Evolutionary conservation across 2,888 invertebrate species (phyloP), one percentile per base, ranked within the genome.

Genomic region (Plagodis pulveraria): DNA sequence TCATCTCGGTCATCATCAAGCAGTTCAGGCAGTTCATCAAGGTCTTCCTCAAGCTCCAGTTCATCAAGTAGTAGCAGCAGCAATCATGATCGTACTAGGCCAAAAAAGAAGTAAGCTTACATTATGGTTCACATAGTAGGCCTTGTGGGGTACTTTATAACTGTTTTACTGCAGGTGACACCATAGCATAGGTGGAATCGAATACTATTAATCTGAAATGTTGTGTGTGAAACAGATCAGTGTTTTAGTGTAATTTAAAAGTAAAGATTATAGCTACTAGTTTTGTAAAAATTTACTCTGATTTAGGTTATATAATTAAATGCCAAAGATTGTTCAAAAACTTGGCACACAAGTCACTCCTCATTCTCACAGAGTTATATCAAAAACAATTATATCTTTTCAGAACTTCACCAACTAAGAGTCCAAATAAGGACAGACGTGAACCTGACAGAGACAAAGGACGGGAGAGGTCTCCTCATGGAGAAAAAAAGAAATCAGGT

Each of bases 1-100:
- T 94, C 95, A 10, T 97, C 97, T 0, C 95, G 95, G 52, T 97
- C 96, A 7, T 95, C 95, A 0, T 97, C 96, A 0, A 96, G 96
- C 77, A 96, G 96, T 70, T 96, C 96, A 0, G 95, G 94, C 33
- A 90, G 90, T 65, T 89, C 91, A 0, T 91, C 94, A 0, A 84
- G 95, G 62, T 94, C 95, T 41, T 85, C 95, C 47, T 93, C 95
- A 47, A 83, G 94, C 0, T 95, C 94, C 69, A 95, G 95, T 46
- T 94, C 95, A 5, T 95, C 95, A 0, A 94, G 94, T 62, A 94
- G 94, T 69, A 94, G 94, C 57, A 95, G 95, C 72, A 95, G 94
- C 73, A 95, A 94, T 63, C 93, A 94, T 71, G 94, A 94, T 70
- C 94, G 95, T 35, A 93, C 94, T 54, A 93, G 94, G 62, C 93